Percentiles rank a stretch among this genome's conserved stretches.
These are phyloP conservation scores for Cosmia trapezina DNA, from an alignment of 2,888 invertebrate genomes.

Conservation along the genomic window DNA sequence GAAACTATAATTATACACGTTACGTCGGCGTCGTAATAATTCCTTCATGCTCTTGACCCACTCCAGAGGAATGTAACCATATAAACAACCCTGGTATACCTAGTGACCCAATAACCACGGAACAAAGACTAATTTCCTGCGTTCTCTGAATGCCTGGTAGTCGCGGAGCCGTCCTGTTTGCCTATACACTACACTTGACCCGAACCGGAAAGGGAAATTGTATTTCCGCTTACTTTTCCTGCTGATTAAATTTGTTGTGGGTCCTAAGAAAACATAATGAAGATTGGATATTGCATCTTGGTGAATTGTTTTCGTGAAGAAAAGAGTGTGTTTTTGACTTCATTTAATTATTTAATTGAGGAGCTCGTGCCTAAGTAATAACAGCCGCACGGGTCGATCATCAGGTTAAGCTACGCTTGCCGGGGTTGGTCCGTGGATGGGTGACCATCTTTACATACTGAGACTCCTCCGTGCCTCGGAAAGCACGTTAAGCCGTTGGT, in stretches of 20 bases:
- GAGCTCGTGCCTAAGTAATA: no score
- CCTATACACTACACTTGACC: conserved; percentile 50
- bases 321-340: background rate
- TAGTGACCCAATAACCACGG: conserved; percentile 18
- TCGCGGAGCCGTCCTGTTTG: conserved; percentile 39
- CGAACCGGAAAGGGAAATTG: conserved; percentile 51
- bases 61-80: conserved; percentile 2
- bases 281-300: background rate
- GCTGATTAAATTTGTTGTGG: conserved; percentile 52
- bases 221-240: conserved; percentile 46
- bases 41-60: background rate
- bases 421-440: no score
- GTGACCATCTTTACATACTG: no score
- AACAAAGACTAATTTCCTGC: conserved; percentile 47
- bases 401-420: no score
- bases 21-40: no score
- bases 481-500: no score
- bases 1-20: no score
- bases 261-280: conserved; percentile 25
- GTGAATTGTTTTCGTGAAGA: background rate
- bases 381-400: no score
- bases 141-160: conserved; percentile 17
- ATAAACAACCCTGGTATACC: background rate
- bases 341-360: no score
- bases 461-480: no score